These are phyloP conservation scores for Aldrovandia affinis DNA, from an alignment of 2,797 vertebrate species.

Conservation along the genomic window DNA sequence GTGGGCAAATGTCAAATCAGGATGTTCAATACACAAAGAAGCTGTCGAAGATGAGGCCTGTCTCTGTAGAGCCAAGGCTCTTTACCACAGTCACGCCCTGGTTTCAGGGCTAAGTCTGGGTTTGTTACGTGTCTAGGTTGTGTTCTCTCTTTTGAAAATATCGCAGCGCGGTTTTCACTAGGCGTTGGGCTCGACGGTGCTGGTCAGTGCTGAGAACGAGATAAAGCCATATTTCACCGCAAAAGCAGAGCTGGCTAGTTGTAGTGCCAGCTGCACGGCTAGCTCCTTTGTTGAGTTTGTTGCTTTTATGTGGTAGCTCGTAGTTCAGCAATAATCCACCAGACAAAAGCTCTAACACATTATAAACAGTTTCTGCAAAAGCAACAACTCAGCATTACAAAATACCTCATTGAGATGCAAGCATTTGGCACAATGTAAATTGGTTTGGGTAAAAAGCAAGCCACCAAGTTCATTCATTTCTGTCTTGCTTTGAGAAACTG, in stretches of 20 bases:
- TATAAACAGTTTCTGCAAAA: not conserved
- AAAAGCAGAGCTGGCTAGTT: not conserved
- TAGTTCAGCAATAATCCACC: not conserved
- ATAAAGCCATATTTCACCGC: not conserved
- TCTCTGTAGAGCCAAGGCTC: not conserved
- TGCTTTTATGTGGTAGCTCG: not conserved
- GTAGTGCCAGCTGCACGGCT: not conserved
- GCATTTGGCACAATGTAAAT: not conserved
- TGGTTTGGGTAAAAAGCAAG: not conserved
- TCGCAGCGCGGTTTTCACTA: not conserved
- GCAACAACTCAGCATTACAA: not conserved
- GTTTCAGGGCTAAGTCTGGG: not conserved
- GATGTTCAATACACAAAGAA: not conserved
- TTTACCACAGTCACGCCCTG: not conserved
- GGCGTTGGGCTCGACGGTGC: not conserved
- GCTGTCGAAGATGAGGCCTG: not conserved
- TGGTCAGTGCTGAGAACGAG: not conserved
- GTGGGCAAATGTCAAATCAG: too few relatives aligned
- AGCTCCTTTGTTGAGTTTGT: not conserved
- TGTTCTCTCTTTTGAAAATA: not conserved
- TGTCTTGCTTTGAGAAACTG: not conserved
- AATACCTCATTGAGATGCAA: not conserved
- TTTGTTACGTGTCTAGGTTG: not conserved
- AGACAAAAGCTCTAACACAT: constrained; percentile 10
- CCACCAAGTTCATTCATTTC: not conserved